A percentile compares a stretch with the other conserved stretches of the same genome.
These are phyloP conservation scores for Ricordea florida DNA, from an alignment of 92 coral and sea anemone species.

Conservation along the genomic window DNA sequence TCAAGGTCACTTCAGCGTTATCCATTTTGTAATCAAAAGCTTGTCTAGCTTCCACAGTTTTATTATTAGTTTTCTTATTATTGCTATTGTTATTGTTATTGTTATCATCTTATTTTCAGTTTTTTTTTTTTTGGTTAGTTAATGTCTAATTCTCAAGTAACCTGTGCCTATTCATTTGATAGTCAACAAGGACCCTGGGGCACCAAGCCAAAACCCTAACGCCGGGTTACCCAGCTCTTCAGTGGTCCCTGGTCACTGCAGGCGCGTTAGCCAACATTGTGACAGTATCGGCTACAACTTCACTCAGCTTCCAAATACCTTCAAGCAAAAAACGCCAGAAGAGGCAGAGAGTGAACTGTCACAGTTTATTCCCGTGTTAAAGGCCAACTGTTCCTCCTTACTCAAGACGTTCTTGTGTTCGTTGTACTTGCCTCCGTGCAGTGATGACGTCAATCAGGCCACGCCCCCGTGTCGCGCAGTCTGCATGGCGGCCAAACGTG, in stretches of 20 bases:
- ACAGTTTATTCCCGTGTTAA: slow-evolving; percentile 47
- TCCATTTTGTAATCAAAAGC: too few relatives aligned
- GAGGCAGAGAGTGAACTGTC: slow-evolving; percentile 52
- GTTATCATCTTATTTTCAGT: too few relatives aligned
- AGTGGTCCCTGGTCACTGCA: neutral
- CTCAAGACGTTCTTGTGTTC: slow-evolving; percentile 64
- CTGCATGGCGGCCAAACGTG: slow-evolving; percentile 54
- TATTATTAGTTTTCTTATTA: too few relatives aligned
- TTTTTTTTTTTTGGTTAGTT: too few relatives aligned
- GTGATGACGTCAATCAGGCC: slow-evolving; percentile 17
- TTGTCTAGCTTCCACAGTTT: too few relatives aligned
- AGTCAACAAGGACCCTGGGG: neutral
- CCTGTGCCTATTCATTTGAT: too few relatives aligned
- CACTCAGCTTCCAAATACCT: slow-evolving; percentile 67
- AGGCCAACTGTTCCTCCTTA: slow-evolving; percentile 45
- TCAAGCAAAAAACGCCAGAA: slow-evolving; percentile 41
- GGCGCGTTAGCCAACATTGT: slow-evolving; percentile 15
- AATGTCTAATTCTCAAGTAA: too few relatives aligned
- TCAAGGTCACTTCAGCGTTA: too few relatives aligned
- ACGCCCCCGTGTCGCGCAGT: slow-evolving; percentile 63
- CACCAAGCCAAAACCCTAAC: neutral
- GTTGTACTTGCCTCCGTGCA: slow-evolving; percentile 67
- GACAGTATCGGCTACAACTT: slow-evolving; percentile 63
- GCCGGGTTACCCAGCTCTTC: neutral
- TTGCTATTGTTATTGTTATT: too few relatives aligned